Evolutionary conservation across 2,888 invertebrate species (phyloP).

Genomic region (Acrobasis consociella): DNA sequence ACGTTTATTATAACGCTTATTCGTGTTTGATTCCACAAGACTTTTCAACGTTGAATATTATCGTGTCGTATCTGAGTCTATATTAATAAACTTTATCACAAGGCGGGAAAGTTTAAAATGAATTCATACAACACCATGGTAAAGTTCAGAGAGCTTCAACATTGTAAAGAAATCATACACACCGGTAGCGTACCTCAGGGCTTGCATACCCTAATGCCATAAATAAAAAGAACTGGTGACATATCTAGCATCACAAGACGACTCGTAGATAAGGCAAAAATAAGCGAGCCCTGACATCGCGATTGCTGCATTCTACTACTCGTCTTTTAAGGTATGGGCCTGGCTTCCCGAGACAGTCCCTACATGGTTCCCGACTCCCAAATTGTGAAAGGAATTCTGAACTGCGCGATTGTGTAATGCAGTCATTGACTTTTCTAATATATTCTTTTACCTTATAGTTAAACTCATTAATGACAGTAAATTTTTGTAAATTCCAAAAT

Average conservation of each 20-base stretch:
- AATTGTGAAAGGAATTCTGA: slow-evolving; percentile 17
- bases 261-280: slow-evolving; percentile 21
- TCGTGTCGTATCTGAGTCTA: too few relatives aligned
- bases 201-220: slow-evolving; percentile 4
- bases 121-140: not conserved
- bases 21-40: too few relatives aligned
- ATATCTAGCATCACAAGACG: slow-evolving; percentile 22
- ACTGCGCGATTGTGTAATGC: slow-evolving; percentile 1
- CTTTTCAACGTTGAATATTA: too few relatives aligned
- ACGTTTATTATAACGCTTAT: too few relatives aligned
- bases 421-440: slow-evolving; percentile 14
- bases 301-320: slow-evolving; percentile 56
- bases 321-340: slow-evolving; percentile 57
- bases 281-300: slow-evolving; percentile 21
- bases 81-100: too few relatives aligned
- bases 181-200: slow-evolving; percentile 1
- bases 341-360: slow-evolving; percentile 43
- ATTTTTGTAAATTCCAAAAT: too few relatives aligned
- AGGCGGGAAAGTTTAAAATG: too few relatives aligned
- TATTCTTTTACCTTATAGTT: not conserved
- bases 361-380: slow-evolving; percentile 35
- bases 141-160: not conserved
- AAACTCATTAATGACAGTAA: too few relatives aligned
- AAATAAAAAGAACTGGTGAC: slow-evolving; percentile 18
- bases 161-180: not conserved